Base-by-base conservation (phyloP, 2,797 vertebrate genomes). In the Gila robusta region DNA sequence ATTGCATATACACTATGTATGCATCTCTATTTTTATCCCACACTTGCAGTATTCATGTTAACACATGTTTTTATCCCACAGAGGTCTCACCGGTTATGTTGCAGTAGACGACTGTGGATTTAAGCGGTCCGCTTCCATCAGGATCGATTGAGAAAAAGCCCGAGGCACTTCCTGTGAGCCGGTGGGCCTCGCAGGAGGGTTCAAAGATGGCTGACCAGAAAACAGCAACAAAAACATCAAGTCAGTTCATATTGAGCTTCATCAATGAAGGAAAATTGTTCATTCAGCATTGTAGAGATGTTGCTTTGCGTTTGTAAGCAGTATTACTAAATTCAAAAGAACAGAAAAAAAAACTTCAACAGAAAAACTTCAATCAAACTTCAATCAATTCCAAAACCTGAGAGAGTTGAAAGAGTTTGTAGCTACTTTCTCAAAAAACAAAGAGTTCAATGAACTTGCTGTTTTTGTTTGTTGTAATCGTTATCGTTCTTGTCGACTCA, bases 81-180 rank as follows among this genome's bases (percentile, higher is more conserved):
- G 49, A 32, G 49, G 10, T 70, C 80, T 94, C 88, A 96, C 95
- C 95, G 80, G 94, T 96, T 92, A 96, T 95, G 92, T 96, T 96
- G 90, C 95, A 96, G 91, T 94, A 95, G n/a, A 95, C 94, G 28
- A 92, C 88, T 70, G 95, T 92, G 0, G 94, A 93, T 56, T 71
- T 89, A 88, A 96, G 93, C 8, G 94, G 93, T n/a, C 95, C 95
- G 9, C 95, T 96, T 88, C 95, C 94, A 6, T 96, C 95, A 19
- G 94, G 93, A 70, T 96, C 95, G 54, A 96, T 93, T 67, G 94
- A 90, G 83, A 94, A 96, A 74, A 91, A 92, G 35, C 95, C 95
- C 0, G 95, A 96, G 10, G 92, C 85, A 84, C 93, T 93, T 80
- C 94, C 95, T 71, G 86, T 91, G 80, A 95, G 95, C 88, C 94